Conservation (phyloP, 2,888 invertebrate species). For the Colostygia pectinataria region DNA sequence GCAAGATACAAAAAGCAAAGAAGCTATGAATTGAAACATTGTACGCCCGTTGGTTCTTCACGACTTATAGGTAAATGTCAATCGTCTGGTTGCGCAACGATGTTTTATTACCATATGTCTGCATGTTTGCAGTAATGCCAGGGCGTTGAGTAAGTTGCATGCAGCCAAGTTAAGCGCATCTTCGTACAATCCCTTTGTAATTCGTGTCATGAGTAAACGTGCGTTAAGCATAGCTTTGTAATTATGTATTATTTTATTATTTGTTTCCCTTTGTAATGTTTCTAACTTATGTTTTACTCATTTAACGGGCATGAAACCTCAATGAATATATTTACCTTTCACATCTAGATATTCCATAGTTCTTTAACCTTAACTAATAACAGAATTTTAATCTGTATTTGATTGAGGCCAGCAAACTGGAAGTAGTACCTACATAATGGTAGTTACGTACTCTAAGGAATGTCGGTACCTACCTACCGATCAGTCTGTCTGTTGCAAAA, state of each 20-base stretch:
- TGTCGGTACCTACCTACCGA: constrained; percentile 38
- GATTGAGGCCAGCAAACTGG: constrained; percentile 67
- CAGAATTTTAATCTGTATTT: constrained; percentile 61
- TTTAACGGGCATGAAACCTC: constrained; percentile 1
- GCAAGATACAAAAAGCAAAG: constrained; percentile 29
- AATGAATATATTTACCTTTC: constrained; percentile 8
- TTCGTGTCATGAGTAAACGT: constrained; percentile 26
- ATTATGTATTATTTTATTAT: background rate
- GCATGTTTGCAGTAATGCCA: constrained; percentile 51
- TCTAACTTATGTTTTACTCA: background rate
- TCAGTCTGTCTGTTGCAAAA: constrained; percentile 50
- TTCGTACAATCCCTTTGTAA: constrained; percentile 39
- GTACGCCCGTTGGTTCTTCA: constrained; percentile 46
- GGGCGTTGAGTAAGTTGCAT: constrained; percentile 55
- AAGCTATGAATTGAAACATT: constrained; percentile 47
- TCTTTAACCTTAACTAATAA: constrained; percentile 20
- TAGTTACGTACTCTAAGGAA: constrained; percentile 30
- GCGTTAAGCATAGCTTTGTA: constrained; percentile 2
- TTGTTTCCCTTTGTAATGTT: background rate
- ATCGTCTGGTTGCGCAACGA: constrained; percentile 66
- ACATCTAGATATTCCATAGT: constrained; percentile 10
- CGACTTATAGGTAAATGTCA: constrained; percentile 69
- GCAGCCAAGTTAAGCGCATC: constrained; percentile 55
- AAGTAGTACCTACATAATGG: constrained; percentile 64
- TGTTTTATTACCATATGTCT: constrained; percentile 71